phyloP scores from a whole-genome alignment of 2,888 invertebrate species.

The Mystacides longicornis region DNA sequence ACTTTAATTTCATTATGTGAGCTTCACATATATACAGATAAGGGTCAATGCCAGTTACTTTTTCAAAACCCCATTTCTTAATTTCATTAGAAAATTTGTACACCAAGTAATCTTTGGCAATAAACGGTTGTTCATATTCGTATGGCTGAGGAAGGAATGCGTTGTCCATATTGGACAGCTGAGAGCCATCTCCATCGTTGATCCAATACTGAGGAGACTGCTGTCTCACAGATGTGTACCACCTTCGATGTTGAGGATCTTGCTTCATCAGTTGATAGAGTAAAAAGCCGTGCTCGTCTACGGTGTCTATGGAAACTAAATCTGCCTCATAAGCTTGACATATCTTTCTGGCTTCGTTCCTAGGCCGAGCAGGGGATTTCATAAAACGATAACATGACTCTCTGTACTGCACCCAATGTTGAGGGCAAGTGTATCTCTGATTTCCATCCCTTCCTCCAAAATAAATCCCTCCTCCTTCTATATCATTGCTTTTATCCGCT shows the following conservation, averaged over 20 bases:
- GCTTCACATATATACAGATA: constrained; percentile 86
- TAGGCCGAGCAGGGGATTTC: constrained; percentile 72
- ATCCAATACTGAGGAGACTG: constrained; percentile 69
- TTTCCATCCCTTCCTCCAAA: constrained; percentile 8
- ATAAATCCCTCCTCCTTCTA: constrained; percentile 7
- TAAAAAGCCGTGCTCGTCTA: constrained; percentile 84
- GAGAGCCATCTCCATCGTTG: constrained; percentile 77
- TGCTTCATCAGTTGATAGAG: constrained; percentile 70
- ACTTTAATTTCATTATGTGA: constrained; percentile 62
- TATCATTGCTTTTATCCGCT: constrained; percentile 11
- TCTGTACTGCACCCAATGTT: constrained; percentile 76
- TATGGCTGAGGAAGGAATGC: constrained; percentile 66
- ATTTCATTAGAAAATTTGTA: constrained; percentile 66
- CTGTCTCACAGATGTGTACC: constrained; percentile 79
- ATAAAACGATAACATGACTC: constrained; percentile 86
- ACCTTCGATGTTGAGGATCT: constrained; percentile 79
- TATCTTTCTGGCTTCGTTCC: constrained; percentile 73
- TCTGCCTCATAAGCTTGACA: constrained; percentile 81
- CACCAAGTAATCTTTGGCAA: constrained; percentile 66
- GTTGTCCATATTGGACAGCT: constrained; percentile 70
- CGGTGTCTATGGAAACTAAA: constrained; percentile 67
- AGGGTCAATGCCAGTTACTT: constrained; percentile 69
- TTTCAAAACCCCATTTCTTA: constrained; percentile 79
- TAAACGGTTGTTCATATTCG: constrained; percentile 35
- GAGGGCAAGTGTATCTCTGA: constrained; percentile 55